Conservation (phyloP, 2,113 vertebrate species). For the Porphyrio hochstetteri region DNA sequence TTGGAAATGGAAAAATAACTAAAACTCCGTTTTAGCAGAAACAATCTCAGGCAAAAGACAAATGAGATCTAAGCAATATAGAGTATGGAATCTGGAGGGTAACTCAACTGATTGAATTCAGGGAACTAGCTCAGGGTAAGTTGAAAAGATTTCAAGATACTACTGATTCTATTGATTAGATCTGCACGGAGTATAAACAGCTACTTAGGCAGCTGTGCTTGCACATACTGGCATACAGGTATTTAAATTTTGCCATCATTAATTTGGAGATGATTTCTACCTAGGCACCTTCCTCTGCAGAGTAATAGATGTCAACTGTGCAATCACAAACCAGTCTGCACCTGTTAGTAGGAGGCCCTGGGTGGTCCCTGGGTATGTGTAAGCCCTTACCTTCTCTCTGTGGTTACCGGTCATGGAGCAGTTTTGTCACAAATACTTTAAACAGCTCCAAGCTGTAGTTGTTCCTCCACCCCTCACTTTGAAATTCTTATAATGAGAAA, state of each 20-base stretch:
- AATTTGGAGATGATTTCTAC: background rate
- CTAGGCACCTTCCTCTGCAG: background rate
- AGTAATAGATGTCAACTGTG: background rate
- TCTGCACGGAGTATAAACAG: background rate
- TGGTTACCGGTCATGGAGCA: background rate
- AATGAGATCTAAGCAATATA: background rate
- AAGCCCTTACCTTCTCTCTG: background rate
- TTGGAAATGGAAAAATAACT: background rate
- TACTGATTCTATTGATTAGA: background rate
- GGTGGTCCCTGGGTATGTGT: background rate
- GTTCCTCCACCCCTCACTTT: background rate
- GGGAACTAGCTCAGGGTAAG: background rate
- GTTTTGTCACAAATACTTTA: background rate
- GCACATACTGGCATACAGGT: background rate
- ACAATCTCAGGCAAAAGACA: background rate
- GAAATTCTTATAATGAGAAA: background rate
- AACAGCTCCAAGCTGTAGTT: background rate
- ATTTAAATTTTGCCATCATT: background rate
- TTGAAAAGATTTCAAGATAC: background rate
- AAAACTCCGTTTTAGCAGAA: background rate
- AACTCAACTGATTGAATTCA: background rate
- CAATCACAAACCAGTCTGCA: fast-evolving
- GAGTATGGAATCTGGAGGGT: background rate
- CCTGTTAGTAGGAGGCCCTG: background rate
- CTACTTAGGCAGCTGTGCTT: background rate